Conservation (phyloP, 2,113 vertebrate genomes). For the Xiphorhynchus elegans region DNA sequence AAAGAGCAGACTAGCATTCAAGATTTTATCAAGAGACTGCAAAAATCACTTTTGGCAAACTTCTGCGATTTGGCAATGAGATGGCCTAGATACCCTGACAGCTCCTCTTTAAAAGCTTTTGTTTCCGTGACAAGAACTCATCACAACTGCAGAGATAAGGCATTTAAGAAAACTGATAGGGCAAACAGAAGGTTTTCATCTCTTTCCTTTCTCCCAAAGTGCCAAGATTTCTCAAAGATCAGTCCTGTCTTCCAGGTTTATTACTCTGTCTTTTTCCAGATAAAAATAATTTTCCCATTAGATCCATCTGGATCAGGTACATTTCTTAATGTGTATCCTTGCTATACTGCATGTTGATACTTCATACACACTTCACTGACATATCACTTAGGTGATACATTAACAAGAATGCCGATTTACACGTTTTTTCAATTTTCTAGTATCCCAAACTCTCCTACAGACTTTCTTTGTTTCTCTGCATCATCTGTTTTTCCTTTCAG, state of each 20-base stretch:
- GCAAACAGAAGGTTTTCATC: background rate
- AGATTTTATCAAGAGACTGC: background rate
- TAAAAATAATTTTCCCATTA: background rate
- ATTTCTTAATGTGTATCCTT: background rate
- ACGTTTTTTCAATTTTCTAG: background rate
- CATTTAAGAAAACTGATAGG: background rate
- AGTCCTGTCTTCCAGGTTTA: background rate
- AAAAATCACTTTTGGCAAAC: slow-evolving; percentile 18
- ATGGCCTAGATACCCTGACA: slow-evolving; percentile 9
- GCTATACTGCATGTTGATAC: background rate
- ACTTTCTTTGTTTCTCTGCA: background rate
- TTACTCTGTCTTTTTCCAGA: background rate
- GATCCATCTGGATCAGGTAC: background rate
- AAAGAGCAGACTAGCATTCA: accelerated
- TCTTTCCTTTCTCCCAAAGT: background rate
- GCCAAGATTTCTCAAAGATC: background rate
- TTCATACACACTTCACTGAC: background rate
- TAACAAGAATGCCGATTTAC: background rate
- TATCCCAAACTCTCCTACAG: background rate
- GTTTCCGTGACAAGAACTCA: slow-evolving; percentile 7
- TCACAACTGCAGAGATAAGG: background rate
- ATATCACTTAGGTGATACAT: background rate
- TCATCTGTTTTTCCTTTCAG: background rate
- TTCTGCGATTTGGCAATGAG: background rate
- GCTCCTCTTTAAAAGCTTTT: background rate